A percentile compares a stretch with the other conserved stretches of the same genome.
Evolutionary conservation across 2,888 invertebrate genomes (phyloP).

Genomic region (Microctonus brassicae): DNA sequence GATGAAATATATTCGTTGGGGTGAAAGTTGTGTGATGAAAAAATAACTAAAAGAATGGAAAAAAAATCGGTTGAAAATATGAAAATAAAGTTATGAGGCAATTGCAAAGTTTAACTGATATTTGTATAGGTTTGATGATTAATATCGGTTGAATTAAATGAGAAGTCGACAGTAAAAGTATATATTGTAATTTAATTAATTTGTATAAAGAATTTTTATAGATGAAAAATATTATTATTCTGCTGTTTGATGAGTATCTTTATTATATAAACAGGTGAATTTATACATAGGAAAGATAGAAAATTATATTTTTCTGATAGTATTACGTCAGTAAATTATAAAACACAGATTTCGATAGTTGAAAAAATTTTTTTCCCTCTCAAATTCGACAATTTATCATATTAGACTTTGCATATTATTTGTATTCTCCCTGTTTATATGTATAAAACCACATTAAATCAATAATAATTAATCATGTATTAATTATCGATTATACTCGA

Average conservation of each 20-base stretch:
- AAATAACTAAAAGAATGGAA: conserved; percentile 17
- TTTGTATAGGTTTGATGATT: not conserved
- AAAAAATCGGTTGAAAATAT: conserved; percentile 10
- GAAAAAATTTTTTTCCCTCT: no score
- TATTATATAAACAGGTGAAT: not conserved
- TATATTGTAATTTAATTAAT: conserved; percentile 22
- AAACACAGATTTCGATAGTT: no score
- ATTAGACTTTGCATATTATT: no score
- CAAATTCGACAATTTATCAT: no score
- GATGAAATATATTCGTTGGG: conserved; percentile 17
- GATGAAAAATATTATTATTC: conserved; percentile 1
- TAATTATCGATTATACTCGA: not conserved
- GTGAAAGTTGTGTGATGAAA: not conserved
- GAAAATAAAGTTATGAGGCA: conserved; percentile 37
- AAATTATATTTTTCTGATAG: no score
- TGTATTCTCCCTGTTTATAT: no score
- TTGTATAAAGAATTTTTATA: conserved; percentile 11
- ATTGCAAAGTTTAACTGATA: conserved; percentile 33
- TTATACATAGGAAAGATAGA: no score
- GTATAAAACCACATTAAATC: not conserved
- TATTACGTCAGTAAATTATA: no score
- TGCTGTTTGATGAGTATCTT: not conserved
- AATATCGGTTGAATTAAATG: conserved; percentile 20
- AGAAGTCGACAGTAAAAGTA: conserved; percentile 26
- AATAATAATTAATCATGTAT: not conserved